Base-by-base conservation (phyloP, 2,888 invertebrate species). In the Nemurella pictetii region DNA sequence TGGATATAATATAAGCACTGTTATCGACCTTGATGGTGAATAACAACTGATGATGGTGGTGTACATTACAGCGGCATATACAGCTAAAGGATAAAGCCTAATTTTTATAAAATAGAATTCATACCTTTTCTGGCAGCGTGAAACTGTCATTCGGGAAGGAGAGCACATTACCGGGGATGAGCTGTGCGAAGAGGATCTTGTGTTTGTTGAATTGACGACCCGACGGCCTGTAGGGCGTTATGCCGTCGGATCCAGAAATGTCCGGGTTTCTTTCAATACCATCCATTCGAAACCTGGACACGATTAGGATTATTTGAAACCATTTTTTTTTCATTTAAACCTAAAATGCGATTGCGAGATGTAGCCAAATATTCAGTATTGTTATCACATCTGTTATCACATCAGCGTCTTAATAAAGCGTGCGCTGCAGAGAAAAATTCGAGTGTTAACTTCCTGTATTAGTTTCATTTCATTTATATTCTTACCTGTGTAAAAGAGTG, bases 201-300 rank as follows among this genome's bases (percentile, higher is more conserved):
- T 92, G 94, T 88, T 92, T 93, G 88, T 92, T 90, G 88, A 93
- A 93, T 89, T 94, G 93, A 87, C 92, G 91, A 0, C 92, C 93
- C 3, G 92, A 92, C 0, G 93, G 93, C 87, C 92, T 89, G 88
- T 91, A 94, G 0, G 94, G 94, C 20, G 93, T 90, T 0, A 92
- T 89, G 86, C 90, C 90, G 84, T 92, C 92, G 0, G 91, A 91
- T 89, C 92, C 92, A 12, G 90, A 88, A 0, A 90, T 89, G 86
- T 90, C 90, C 20, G 90, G 89, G 0, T 92, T 90, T 87, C 91
- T 90, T 88, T 93, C 91, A 84, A 94, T 91, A 20, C 94, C 94
- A 89, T 94, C 94, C 81, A 94, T 90, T 27, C 93, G 92, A 72
- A 93, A 89, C 87, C 94, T 94, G 89, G 87, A 91, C 89, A 84